Conservation (phyloP, 35 echinoderm and acorn worm species). For the Hemicentrotus pulcherrimus region DNA sequence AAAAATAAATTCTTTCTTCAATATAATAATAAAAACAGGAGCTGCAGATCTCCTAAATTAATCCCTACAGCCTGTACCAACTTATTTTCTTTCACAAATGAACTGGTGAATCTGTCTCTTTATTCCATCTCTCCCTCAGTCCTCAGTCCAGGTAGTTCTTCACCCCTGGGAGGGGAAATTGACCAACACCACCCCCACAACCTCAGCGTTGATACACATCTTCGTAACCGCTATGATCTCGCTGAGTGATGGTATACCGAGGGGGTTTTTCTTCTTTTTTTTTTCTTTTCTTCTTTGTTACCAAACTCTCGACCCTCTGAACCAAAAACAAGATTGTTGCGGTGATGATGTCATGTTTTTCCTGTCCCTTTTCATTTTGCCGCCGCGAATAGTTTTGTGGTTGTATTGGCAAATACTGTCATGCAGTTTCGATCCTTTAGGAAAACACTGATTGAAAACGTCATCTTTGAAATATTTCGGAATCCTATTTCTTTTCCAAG, state of each 20-base stretch:
- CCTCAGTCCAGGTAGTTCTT: neutral
- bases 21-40: too few relatives aligned
- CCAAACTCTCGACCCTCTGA: neutral
- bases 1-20: too few relatives aligned
- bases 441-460: neutral
- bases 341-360: neutral
- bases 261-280: neutral
- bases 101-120: neutral
- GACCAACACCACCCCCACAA: neutral
- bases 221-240: neutral
- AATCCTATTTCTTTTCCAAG: too few relatives aligned
- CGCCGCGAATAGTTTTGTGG: neutral
- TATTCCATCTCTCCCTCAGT: neutral
- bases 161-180: neutral
- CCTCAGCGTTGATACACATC: neutral
- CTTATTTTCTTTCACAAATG: neutral
- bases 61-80: neutral
- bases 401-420: neutral
- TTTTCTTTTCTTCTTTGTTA: neutral
- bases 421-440: neutral
- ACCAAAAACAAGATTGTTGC: conserved; percentile 11
- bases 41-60: too few relatives aligned
- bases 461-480: neutral
- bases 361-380: neutral
- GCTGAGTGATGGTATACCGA: neutral